Base-by-base conservation (phyloP, 2,888 invertebrate species). In the Cabera pusaria region DNA sequence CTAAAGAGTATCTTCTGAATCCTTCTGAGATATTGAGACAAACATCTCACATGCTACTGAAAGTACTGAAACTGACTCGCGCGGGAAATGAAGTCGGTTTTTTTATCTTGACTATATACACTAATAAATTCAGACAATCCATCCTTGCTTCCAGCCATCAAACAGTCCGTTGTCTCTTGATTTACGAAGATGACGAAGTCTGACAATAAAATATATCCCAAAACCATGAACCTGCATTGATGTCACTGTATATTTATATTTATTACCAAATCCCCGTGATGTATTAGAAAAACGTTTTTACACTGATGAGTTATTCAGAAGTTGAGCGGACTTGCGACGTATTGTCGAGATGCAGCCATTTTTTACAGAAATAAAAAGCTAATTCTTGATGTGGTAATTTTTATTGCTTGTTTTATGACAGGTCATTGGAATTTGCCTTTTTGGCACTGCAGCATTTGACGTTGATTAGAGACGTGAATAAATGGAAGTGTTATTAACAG, bases 311-410 rank as follows among this genome's bases (percentile, higher is more conserved):
- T 48, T 49, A 43, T 47, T 52, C 50, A 42, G 44, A 41, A 19
- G 20, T n/a, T n/a, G n/a, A n/a, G 39, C 32, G 44, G 44, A 31
- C 42, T 46, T 44, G 36, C n/a, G n/a, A n/a, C 37, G 40, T 49
- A 47, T 49, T 53, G 53, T 46, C 40, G 34, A 34, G 44, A 48
- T 50, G 52, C 50, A 46, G 36, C 23, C 37, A 44, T 52, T 52
- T 40, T 37, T 34, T 40, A 18, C 34, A 31, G 17, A 41, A 31
- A 48, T 48, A 53, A 48, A 52, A 50, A 53, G 41, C 39, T 33
- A 16, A 48, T 44, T 41, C 44, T 35, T 34, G 37, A 42, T 36
- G 39, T 42, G 39, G 44, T 49, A 44, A 48, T 52, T 48, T 52
- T 50, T 50, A 50, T 42, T 44, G 32, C 27, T 45, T 34, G 20